phyloP scores from a whole-genome alignment of 2,888 invertebrate genomes.

The Tetheella fluctuosa region DNA sequence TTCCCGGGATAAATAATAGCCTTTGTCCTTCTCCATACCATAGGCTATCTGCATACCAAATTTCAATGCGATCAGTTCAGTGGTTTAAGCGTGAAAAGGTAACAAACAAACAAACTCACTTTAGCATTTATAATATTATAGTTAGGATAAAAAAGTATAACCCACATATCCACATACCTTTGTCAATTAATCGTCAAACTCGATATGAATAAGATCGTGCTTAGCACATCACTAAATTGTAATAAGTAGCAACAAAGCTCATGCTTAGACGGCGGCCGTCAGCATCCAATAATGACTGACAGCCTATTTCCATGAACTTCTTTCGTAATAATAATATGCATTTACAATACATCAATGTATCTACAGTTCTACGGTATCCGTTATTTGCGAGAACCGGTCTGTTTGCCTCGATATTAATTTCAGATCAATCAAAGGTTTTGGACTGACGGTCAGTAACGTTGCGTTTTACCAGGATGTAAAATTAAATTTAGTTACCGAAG shows the following conservation, averaged over 20 bases:
- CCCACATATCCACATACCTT: no score
- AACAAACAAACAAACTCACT: no score
- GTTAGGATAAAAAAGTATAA: no score
- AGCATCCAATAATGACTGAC: constrained; percentile 25
- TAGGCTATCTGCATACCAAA: no score
- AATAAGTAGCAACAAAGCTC: constrained; percentile 15
- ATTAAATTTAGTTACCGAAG: no score
- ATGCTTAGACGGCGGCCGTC: constrained; percentile 30
- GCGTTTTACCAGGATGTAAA: constrained; percentile 7
- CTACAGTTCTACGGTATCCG: constrained; percentile 25
- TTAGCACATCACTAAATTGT: constrained; percentile 3
- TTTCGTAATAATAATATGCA: constrained; percentile 25
- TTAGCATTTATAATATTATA: no score
- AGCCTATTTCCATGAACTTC: constrained; percentile 33
- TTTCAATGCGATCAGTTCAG: no score
- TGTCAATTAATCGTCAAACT: constrained; percentile 13
- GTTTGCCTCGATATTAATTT: constrained; percentile 7
- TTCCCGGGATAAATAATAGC: no score
- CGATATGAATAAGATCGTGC: not conserved
- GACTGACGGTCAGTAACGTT: constrained; percentile 19
- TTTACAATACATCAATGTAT: constrained; percentile 1
- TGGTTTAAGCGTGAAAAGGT: no score
- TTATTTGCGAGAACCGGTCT: constrained; percentile 13
- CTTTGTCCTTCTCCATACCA: no score
- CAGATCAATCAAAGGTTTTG: constrained; percentile 15